Base-by-base conservation (phyloP, 1,140 invertebrate genomes). In the Zaprionus tsacasi region DNA sequence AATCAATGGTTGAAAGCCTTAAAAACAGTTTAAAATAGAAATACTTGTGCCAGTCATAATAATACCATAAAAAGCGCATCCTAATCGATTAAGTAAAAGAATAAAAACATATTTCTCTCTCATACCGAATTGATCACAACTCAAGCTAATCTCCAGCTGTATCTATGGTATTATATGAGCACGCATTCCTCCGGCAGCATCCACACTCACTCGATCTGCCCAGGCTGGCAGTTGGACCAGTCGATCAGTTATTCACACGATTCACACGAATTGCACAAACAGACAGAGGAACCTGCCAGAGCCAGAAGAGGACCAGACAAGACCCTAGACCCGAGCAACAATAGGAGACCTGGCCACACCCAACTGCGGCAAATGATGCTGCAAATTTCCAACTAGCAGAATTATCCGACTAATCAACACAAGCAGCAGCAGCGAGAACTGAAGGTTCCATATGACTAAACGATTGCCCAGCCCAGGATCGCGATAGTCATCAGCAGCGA, bases 351-450 rank as follows among this genome's bases (percentile, higher is more conserved):
- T 55, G 60, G 68, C 77, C 83, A 87, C 83, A 72, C 83, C 83
- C 83, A 75, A 64, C 7, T 50, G 69, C 45, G 65, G 70, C 61
- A 73, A 82, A 82, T 79, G 76, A 87, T 86, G 70, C 65, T 65
- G 71, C 76, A 71, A 76, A 79, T 54, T 65, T 68, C 69, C 74
- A 77, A 55, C 85, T 80, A 78, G 70, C 79, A 65, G 73, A 77
- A 88, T 79, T 88, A 82, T 82, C 78, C 68, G 57, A 68, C 85
- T 87, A 87, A 87, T 87, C 85, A 89, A 73, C 66, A 21, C 57
- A 70, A 70, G 68, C 27, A 54, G 40, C 50, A 60, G 43, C 50
- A 60, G 45, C 36, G 59, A 25, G 52, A 77, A 52, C 56, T 56
- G 27, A 10, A 12, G 6, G 40, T 58, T 58, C 66, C 65, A 77